These are phyloP conservation scores for Amia ocellicauda DNA, from an alignment of 2,113 vertebrate genomes.

Conservation along the genomic window DNA sequence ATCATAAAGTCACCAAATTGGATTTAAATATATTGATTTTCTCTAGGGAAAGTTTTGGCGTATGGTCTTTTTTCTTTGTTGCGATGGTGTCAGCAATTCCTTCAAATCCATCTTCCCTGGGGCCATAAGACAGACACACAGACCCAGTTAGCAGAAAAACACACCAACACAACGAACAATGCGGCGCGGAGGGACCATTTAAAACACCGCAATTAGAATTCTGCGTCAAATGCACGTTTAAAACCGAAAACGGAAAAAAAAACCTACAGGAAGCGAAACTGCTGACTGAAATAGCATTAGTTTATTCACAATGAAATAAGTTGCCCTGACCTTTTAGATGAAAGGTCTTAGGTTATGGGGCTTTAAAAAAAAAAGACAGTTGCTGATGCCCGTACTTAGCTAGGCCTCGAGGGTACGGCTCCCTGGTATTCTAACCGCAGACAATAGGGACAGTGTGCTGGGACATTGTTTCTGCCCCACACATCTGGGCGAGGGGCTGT, in stretches of 20 bases:
- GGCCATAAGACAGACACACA: too few species aligned
- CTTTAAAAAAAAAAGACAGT: conserved; percentile 48
- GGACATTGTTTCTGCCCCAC: conserved; percentile 41
- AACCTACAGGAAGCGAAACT: conserved; percentile 17
- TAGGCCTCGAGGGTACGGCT: conserved; percentile 46
- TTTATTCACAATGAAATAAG: conserved; percentile 57
- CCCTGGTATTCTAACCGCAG: conserved; percentile 47
- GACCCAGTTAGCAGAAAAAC: too few species aligned
- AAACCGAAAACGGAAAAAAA: conserved; percentile 24
- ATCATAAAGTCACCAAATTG: too few species aligned
- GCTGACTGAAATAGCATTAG: conserved; percentile 40
- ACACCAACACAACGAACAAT: too few species aligned
- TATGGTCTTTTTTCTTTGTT: too few species aligned
- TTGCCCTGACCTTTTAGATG: conserved; percentile 55
- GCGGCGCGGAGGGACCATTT: too few species aligned
- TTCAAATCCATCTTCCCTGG: too few species aligned
- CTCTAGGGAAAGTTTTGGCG: too few species aligned
- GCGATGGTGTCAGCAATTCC: too few species aligned
- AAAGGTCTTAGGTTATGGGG: conserved; percentile 53
- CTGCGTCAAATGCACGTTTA: background rate
- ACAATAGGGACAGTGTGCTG: conserved; percentile 58
- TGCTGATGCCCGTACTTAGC: conserved; percentile 33
- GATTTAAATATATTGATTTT: too few species aligned
- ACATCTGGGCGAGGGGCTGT: conserved; percentile 43
- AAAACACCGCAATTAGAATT: too few species aligned